Evolutionary conservation across 2,888 invertebrate genomes (phyloP).

Genomic region (Anoplius nigerrimus): DNA sequence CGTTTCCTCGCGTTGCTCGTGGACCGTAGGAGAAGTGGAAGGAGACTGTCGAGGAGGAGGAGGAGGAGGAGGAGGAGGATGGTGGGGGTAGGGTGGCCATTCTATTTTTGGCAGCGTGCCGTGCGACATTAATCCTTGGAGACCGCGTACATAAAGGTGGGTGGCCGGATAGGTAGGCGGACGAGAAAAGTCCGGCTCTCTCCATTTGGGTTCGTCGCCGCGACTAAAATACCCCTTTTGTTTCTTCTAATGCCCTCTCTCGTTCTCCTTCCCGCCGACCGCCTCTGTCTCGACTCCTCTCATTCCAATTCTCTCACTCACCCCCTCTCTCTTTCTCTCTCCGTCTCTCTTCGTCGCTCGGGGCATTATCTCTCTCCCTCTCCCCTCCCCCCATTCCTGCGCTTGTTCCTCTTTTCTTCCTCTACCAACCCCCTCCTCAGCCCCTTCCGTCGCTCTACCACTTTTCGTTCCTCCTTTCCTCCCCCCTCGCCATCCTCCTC

Average conservation of each 20-base stretch:
- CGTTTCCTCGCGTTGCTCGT: slow-evolving; percentile 14
- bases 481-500: slow-evolving; percentile 11
- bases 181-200: slow-evolving; percentile 42
- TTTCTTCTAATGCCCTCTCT: slow-evolving; percentile 53
- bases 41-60: too few species aligned
- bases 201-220: slow-evolving; percentile 48
- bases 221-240: slow-evolving; percentile 59
- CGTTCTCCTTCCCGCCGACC: slow-evolving; percentile 16
- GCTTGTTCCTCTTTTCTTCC: not conserved
- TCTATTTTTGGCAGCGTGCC: slow-evolving; percentile 68
- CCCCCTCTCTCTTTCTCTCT: not conserved
- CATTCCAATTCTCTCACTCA: slow-evolving; percentile 11
- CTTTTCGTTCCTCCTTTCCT: slow-evolving; percentile 4
- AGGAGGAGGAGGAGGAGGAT: too few species aligned
- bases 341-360: not conserved
- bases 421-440: not conserved
- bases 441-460: not conserved
- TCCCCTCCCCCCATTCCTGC: slow-evolving; percentile 9
- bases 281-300: slow-evolving; percentile 21
- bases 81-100: slow-evolving; percentile 61
- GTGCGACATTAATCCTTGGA: slow-evolving; percentile 67
- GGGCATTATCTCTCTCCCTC: slow-evolving; percentile 15
- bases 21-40: too few species aligned
- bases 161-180: slow-evolving; percentile 32
- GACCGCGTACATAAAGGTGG: slow-evolving; percentile 52